These are phyloP conservation scores for Hipposideros larvatus DNA, from an alignment of 2,797 vertebrate species.

Conservation along the genomic window DNA sequence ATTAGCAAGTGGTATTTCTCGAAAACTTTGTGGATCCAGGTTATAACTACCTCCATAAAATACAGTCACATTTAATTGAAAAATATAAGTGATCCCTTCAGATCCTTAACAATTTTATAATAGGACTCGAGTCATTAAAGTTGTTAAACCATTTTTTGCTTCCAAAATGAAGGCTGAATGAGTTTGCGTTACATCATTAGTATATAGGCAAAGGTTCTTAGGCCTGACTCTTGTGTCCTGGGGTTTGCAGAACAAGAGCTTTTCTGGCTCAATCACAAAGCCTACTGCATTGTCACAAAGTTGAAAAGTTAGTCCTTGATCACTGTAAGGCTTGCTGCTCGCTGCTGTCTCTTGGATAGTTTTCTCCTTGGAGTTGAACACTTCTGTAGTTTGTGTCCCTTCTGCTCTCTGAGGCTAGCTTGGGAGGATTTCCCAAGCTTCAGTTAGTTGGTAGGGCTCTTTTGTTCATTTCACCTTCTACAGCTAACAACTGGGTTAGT, in stretches of 20 bases:
- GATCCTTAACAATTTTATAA: conserved; percentile 27
- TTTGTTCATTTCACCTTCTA: conserved; percentile 30
- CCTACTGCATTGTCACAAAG: neutral
- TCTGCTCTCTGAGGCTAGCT: neutral
- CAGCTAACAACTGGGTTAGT: neutral
- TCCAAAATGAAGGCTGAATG: conserved; percentile 35
- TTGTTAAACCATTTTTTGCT: conserved; percentile 18
- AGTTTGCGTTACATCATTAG: neutral
- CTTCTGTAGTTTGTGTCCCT: neutral
- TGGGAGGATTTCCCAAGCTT: conserved; percentile 17
- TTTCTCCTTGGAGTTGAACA: neutral
- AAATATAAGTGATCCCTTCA: conserved; percentile 19
- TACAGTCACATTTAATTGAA: conserved; percentile 37
- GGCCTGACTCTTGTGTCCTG: neutral
- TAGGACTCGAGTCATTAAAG: neutral
- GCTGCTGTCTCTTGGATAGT: neutral
- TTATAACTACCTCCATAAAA: conserved; percentile 16
- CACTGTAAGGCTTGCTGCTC: neutral
- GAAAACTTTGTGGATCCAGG: conserved; percentile 14
- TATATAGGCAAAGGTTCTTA: neutral
- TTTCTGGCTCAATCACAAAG: conserved; percentile 13
- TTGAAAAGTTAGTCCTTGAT: neutral
- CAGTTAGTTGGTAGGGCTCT: neutral
- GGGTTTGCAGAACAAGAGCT: neutral
- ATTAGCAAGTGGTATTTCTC: conserved; percentile 56